These are phyloP conservation scores for Aurelia sp. DNA, from an alignment of 30 jellyfish, hydroid and myxozoan genomes.

Conservation along the genomic window DNA sequence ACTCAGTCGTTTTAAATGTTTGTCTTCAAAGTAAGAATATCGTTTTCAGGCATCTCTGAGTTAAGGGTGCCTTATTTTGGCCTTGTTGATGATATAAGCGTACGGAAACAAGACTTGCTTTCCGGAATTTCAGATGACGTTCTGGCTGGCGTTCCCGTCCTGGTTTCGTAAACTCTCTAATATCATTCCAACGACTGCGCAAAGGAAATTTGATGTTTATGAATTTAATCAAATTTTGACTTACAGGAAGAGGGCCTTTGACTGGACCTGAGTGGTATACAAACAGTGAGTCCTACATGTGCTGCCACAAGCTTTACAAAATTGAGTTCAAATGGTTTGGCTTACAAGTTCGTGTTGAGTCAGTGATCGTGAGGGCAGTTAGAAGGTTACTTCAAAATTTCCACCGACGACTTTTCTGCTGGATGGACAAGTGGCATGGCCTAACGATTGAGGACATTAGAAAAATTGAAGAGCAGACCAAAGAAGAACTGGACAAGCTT, in stretches of 20 bases:
- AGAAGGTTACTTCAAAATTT: constrained; percentile 83
- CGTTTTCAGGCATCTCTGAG: too few relatives aligned
- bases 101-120: too few relatives aligned
- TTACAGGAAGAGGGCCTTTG: constrained; percentile 82
- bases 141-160: too few relatives aligned
- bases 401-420: constrained; percentile 95
- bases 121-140: too few relatives aligned
- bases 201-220: background rate
- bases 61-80: too few relatives aligned
- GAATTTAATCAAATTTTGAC: background rate
- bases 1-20: too few relatives aligned
- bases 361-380: constrained; percentile 73
- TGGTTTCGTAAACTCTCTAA: too few relatives aligned
- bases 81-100: too few relatives aligned
- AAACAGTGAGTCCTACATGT: constrained; percentile 91
- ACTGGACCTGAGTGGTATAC: constrained; percentile 81
- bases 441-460: constrained; percentile 94
- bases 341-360: constrained; percentile 73
- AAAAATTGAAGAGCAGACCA: constrained; percentile 89
- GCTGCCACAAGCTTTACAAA: constrained; percentile 89
- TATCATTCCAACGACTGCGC: too few relatives aligned
- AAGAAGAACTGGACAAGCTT: constrained; percentile 75
- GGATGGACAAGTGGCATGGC: constrained; percentile 99
- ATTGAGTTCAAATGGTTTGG: constrained; percentile 89
- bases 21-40: too few relatives aligned